These are phyloP conservation scores for Eulemur coronatus DNA, from an alignment of 2,797 vertebrate genomes.

Conservation along the genomic window DNA sequence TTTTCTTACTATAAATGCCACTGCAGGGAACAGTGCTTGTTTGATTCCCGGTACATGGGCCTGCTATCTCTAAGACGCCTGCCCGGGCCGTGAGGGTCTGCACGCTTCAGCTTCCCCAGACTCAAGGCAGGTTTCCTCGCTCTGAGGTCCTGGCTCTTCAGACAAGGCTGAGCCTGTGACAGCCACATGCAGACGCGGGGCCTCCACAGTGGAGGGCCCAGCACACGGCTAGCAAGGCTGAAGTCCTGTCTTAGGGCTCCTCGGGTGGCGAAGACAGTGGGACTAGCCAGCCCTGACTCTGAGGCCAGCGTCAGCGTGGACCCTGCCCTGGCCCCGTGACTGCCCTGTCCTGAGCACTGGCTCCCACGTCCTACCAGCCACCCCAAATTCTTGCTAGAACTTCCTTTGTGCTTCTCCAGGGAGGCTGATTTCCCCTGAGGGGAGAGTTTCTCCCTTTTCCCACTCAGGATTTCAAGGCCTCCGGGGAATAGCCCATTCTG, in stretches of 20 bases:
- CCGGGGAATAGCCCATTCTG: neutral
- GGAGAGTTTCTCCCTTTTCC: neutral
- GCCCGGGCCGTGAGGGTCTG: neutral
- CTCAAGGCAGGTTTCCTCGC: neutral
- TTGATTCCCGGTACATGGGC: fast-evolving
- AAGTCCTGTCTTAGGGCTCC: neutral
- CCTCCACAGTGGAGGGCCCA: fast-evolving
- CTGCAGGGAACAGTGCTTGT: too few relatives aligned
- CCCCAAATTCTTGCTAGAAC: neutral
- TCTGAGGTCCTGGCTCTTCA: neutral
- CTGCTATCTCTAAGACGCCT: neutral
- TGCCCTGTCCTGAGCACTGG: neutral
- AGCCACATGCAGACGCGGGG: neutral
- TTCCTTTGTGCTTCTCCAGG: neutral
- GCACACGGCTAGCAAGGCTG: fast-evolving
- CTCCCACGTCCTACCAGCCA: neutral
- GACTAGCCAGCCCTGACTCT: neutral
- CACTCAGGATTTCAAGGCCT: neutral
- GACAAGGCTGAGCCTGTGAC: neutral
- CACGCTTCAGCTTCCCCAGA: neutral
- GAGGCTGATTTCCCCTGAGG: neutral
- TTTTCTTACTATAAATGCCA: neutral
- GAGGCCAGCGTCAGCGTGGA: neutral
- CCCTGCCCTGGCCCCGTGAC: fast-evolving
- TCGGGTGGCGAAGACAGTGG: neutral